Conservation (phyloP, 2,797 vertebrate species). For the Acridotheres tristis region DNA sequence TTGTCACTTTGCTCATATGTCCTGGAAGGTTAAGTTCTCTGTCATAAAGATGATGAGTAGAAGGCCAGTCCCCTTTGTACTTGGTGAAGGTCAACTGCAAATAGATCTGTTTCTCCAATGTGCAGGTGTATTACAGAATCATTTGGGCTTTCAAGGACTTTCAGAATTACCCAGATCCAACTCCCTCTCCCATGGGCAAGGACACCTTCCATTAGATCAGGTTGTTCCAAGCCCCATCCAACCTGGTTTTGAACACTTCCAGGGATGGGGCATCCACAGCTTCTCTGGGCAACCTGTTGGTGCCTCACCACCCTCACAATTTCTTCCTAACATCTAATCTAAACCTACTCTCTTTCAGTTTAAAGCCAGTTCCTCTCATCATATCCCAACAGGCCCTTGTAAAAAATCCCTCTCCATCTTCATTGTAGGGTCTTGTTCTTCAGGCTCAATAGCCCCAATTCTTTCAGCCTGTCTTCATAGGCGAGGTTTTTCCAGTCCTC, state of each 20-base stretch:
- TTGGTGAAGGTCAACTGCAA: background rate
- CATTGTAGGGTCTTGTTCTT: background rate
- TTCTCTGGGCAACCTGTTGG: background rate
- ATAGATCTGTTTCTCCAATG: background rate
- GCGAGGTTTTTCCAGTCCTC: background rate
- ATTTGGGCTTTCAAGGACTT: background rate
- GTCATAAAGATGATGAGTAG: background rate
- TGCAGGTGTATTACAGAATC: background rate
- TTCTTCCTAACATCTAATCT: background rate
- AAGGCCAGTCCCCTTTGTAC: background rate
- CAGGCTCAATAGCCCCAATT: background rate
- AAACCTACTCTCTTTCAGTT: background rate
- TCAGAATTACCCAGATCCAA: background rate
- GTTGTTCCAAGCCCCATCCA: background rate
- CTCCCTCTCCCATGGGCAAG: background rate
- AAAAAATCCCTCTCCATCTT: background rate
- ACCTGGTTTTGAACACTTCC: background rate
- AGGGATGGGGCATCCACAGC: background rate
- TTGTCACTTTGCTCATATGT: background rate
- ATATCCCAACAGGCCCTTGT: background rate
- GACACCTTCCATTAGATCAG: background rate
- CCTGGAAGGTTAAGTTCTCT: background rate
- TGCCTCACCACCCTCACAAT: background rate
- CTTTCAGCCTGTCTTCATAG: background rate
- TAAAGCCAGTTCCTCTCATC: background rate